These are phyloP conservation scores for Coracias cyanogaster DNA, from an alignment of 2,797 vertebrate genomes.

Conservation along the genomic window DNA sequence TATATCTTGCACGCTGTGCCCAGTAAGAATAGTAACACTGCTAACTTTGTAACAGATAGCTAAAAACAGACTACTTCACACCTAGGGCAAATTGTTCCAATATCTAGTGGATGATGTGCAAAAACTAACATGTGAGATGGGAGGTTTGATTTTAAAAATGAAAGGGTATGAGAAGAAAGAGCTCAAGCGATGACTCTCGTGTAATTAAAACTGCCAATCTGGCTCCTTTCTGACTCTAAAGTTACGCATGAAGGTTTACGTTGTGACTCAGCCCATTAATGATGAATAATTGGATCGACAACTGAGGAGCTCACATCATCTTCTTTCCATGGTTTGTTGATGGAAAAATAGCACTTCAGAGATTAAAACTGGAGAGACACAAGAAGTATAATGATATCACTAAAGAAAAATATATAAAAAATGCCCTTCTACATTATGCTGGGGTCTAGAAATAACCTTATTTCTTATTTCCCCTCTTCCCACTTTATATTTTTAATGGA, in stretches of 20 bases:
- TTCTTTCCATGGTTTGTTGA: not conserved
- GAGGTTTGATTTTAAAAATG: not conserved
- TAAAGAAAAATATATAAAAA: not conserved
- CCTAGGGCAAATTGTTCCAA: slow-evolving; percentile 25
- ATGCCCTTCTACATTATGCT: fast-evolving
- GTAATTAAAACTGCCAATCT: not conserved
- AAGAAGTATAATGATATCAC: not conserved
- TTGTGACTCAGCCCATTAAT: not conserved
- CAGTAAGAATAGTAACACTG: slow-evolving; percentile 72
- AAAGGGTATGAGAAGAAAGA: not conserved
- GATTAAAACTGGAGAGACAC: not conserved
- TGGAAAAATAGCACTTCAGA: not conserved
- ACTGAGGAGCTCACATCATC: not conserved
- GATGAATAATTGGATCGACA: not conserved
- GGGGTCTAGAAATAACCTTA: not conserved
- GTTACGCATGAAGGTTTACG: not conserved
- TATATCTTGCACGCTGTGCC: slow-evolving; percentile 38
- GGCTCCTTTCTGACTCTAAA: not conserved
- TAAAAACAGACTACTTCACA: slow-evolving; percentile 65
- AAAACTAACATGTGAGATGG: not conserved
- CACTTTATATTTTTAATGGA: not conserved
- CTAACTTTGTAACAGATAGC: slow-evolving; percentile 65
- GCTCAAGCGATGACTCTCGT: not conserved
- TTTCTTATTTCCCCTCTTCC: not conserved
- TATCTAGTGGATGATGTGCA: not conserved